Base-by-base conservation (phyloP, 2,113 vertebrate species). In the Larimichthys polyactis region DNA sequence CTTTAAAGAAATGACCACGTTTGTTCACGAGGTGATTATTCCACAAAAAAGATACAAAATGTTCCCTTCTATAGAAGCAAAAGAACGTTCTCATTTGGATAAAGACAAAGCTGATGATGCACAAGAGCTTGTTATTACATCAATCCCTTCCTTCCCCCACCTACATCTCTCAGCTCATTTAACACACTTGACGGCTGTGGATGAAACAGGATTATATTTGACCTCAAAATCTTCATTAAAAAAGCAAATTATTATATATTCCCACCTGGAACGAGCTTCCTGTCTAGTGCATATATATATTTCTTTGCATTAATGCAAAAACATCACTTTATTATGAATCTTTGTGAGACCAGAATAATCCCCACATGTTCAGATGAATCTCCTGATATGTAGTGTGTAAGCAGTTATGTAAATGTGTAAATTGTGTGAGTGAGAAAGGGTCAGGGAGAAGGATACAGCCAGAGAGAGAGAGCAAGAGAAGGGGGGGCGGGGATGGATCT, bases 131-230 rank as follows among this genome's bases (percentile, higher is more conserved):
- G 19, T 54, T 71, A 51, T 75, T 27, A 71, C 72, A 59, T 44
- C 52, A 70, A 43, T 70, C 19, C 66, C 20, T 44, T 55, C 49
- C 55, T 68, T 54, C 20, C 32, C 54, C 43, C 29, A 78, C 11
- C 57, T 62, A 19, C 79, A 71, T 64, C 27, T 81, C 81, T 59
- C 70, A 74, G 67, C 73, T 81, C 73, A 85, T 89, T 81, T 65
- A 80, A 68, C 83, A 78, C 72, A 75, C 46, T 65, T 70, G 66
- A 73, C 77, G 65, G 54, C 52, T 22, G 32, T 75, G 49, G 84
- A 75, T 77, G 64, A 83, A 79, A 67, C 40, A n/a, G 66, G 72
- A 84, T 80, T 85, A 81, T 51, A 48, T 55, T 70, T 81, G 79
- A 85, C 79, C 75, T 90, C 62, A 75, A 79, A 57, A 75, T 86